Base-by-base conservation (phyloP, 2,888 invertebrate species). In the Diachrysia chrysitis region DNA sequence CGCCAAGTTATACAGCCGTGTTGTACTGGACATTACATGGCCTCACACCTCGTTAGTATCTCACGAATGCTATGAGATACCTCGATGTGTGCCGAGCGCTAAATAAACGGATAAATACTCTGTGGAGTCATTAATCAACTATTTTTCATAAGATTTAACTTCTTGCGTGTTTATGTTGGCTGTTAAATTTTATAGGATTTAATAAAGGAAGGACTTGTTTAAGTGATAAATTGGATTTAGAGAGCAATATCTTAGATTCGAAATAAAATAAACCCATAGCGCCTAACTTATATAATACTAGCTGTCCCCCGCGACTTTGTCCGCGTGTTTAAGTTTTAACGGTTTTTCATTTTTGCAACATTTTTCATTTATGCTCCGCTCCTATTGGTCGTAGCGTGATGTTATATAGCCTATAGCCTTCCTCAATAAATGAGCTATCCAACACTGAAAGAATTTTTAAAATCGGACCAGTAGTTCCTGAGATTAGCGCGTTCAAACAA, bases 31-130 rank as follows among this genome's bases (percentile, higher is more conserved):
- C 58, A 73, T 70, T 69, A 76, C 63, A 68, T 55, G 69, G 71
- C 73, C 79, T 81, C 77, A 66, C 82, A 82, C 78, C 73, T 81
- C 70, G 76, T 80, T 85, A 76, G 65, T 76, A 79, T 79, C 37
- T 60, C 63, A 67, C 56, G 66, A 78, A 78, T 76, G 71, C 66
- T 75, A 42, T 42, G 61, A 69, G 53, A 57, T 69, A 55, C 17
- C 48, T 54, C 21, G 58, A 51, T 48, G 56, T 58, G 63, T 61
- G 37, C 55, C 32, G n/a, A n/a, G 53, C 61, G 59, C 55, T 68
- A 71, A 76, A 71, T 59, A n/a, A 23, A 23, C 57, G 29, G 29
- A 55, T 57, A 60, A 63, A 48, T 51, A 42, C 51, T 69, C 63
- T 69, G 51, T 42, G 35, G 10, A 54, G 23, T 6, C 14, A 29